Percentiles rank a stretch among this genome's conserved stretches.
Evolutionary conservation across 2,888 invertebrate genomes (phyloP).

Genomic region (Hylaea fasciaria): DNA sequence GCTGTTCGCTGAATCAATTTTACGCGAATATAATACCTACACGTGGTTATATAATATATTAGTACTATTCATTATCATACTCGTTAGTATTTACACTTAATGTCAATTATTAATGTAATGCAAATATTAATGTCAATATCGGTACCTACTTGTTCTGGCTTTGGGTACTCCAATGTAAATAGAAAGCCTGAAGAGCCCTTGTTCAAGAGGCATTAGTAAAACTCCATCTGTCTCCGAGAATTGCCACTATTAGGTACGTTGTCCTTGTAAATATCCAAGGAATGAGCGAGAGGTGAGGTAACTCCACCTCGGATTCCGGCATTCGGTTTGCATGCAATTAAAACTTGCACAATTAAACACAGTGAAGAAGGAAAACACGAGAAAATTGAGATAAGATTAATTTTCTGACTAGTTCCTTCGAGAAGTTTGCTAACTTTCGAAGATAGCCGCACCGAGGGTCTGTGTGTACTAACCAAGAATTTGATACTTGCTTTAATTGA

Average conservation of each 20-base stretch:
- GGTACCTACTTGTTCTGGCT: no score
- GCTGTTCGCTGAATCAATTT: not conserved
- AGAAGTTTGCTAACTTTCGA: conserved; percentile 62
- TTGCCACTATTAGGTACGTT: conserved; percentile 54
- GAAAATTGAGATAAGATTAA: conserved; percentile 80
- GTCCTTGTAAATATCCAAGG: conserved; percentile 55
- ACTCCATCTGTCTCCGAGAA: not conserved
- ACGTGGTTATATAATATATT: not conserved
- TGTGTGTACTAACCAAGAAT: conserved; percentile 47
- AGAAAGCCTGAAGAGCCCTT: not conserved
- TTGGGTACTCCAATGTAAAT: no score
- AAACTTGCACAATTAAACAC: conserved; percentile 79
- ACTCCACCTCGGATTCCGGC: conserved; percentile 56
- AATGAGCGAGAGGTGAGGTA: conserved; percentile 45
- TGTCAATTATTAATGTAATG: no score
- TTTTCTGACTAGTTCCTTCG: conserved; percentile 71
- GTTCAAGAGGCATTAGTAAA: conserved; percentile 3
- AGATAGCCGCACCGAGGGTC: conserved; percentile 55
- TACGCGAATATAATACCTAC: no score
- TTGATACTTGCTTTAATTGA: conserved; percentile 47
- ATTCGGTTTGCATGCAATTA: conserved; percentile 77
- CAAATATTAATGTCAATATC: not conserved
- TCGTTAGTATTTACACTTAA: no score
- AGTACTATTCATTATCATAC: not conserved
- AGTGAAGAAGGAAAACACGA: conserved; percentile 71